Evolutionary conservation across 2,797 vertebrate genomes (phyloP), one percentile per base, ranked within the genome.

Genomic region (Catamblyrhynchus diadema): DNA sequence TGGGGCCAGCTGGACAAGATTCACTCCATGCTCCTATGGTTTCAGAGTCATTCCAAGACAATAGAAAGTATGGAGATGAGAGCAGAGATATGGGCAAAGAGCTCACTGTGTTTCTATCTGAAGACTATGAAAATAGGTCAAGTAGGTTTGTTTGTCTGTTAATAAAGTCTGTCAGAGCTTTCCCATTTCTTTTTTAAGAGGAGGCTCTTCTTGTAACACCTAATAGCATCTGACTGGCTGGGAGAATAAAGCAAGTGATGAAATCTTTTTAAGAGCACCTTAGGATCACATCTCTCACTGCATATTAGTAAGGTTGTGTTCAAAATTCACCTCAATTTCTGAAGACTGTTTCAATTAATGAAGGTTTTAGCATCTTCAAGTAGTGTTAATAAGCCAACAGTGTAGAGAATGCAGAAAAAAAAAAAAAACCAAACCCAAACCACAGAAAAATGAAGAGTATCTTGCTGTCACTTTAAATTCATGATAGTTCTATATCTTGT

Each of bases 121-220:
- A 93, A 93, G 85, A 70, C 90, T 57, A 21, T 64, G 83, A 96
- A 96, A 96, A 93, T 93, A 95, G 94, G 93, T 95, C 91, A 95
- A 0, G 62, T 70, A 81, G 61, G 48, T 91, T 91, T 92, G 85
- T 94, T 92, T 94, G 45, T 75, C 89, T 86, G 51, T 70, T 93
- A 90, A 91, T 79, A 77, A 94, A 74, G 51, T 66, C 91, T 56
- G 72, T 53, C 66, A 81, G 62, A 90, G 44, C 70, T 91, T 84
- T 84, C 44, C 56, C 44, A 73, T 64, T 86, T 81, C 51, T 79
- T 70, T 79, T 78, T 79, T 37, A 51, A 24, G 22, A 93, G 57
- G 54, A 78, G 28, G 22, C 6, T 93, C 33, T 83, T 88, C 50
- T 74, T 87, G 57, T 72, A 90, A 59, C 48, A 79, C 59, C 50